These are phyloP conservation scores for Epiblema foenella DNA, from an alignment of 2,888 invertebrate species.

Conservation along the genomic window DNA sequence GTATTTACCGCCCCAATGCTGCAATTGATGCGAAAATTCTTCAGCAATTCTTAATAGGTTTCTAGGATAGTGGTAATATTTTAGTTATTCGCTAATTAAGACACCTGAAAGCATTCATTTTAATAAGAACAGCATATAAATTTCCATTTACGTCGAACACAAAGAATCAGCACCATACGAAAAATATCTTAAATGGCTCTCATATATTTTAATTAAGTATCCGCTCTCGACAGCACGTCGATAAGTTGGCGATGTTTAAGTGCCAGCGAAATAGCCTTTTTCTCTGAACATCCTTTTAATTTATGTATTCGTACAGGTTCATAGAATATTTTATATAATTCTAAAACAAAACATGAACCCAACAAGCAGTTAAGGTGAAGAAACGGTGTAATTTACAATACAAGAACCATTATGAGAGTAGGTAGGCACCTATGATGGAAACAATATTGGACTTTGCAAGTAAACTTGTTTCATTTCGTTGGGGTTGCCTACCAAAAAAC, in stretches of 20 bases:
- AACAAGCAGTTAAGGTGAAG: too few species aligned
- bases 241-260: conserved; percentile 64
- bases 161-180: conserved; percentile 64
- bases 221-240: conserved; percentile 72
- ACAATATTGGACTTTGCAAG: too few species aligned
- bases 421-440: too few species aligned
- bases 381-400: too few species aligned
- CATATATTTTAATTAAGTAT: conserved; percentile 80
- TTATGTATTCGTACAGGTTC: neutral
- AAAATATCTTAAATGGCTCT: conserved; percentile 74
- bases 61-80: conserved; percentile 24
- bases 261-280: neutral
- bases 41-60: neutral
- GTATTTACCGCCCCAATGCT: too few species aligned
- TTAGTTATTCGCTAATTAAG: conserved; percentile 30
- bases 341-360: too few species aligned
- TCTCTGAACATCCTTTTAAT: neutral
- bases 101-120: conserved; percentile 56
- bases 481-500: too few species aligned
- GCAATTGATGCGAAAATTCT: neutral
- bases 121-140: conserved; percentile 64
- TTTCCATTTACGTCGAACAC: conserved; percentile 65
- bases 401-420: too few species aligned
- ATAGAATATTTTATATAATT: neutral
- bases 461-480: too few species aligned